phyloP scores from a whole-genome alignment of 37 sponge, comb jelly and placozoan species.

The Agelas oroides region DNA sequence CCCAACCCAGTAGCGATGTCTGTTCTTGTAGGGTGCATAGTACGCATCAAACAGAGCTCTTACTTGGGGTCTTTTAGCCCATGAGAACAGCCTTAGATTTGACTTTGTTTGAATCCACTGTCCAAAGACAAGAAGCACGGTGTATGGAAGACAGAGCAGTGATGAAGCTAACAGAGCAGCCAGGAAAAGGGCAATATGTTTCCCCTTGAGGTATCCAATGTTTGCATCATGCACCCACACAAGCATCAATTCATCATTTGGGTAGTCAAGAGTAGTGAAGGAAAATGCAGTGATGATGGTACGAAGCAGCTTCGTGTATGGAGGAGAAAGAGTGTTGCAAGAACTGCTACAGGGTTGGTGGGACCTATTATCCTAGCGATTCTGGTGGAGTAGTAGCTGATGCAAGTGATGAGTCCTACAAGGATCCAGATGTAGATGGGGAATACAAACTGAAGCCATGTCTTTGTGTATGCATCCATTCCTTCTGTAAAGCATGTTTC shows the following conservation, averaged over 20 bases:
- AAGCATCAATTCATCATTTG: neutral
- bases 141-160: slow-evolving; percentile 35
- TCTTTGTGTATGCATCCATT: slow-evolving; percentile 8
- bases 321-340: slow-evolving; percentile 31
- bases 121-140: neutral
- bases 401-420: neutral
- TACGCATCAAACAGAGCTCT: neutral
- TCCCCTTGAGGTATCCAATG: neutral
- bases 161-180: neutral
- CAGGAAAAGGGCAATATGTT: neutral
- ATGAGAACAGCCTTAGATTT: neutral
- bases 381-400: neutral
- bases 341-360: slow-evolving; percentile 14
- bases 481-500: slow-evolving; percentile 36
- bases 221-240: slow-evolving; percentile 32
- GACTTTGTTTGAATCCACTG: neutral
- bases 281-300: slow-evolving; percentile 9
- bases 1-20: neutral
- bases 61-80: neutral
- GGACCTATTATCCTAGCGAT: neutral
- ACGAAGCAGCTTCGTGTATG: slow-evolving; percentile 22
- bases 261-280: neutral
- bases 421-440: slow-evolving; percentile 14
- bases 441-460: slow-evolving; percentile 58
- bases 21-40: neutral